Evolutionary conservation across 2,113 vertebrate genomes (phyloP).

Genomic region (Gnathonemus echidnorhynchus): DNA sequence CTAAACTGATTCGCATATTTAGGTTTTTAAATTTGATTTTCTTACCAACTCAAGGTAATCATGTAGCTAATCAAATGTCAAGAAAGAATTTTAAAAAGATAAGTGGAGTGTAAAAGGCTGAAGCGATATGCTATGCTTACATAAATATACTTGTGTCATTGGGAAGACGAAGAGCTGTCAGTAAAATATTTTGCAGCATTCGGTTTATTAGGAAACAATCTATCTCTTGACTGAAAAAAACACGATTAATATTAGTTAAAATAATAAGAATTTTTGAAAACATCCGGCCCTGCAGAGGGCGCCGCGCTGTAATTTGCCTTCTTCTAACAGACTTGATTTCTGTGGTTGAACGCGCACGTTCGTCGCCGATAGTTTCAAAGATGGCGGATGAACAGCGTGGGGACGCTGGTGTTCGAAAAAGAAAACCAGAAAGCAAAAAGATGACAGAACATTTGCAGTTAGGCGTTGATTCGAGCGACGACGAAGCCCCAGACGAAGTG

Average conservation of each 20-base stretch:
- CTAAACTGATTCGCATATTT: neutral
- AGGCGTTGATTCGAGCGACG: conserved; percentile 41
- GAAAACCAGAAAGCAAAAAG: neutral
- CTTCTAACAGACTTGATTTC: neutral
- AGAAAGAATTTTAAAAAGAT: neutral
- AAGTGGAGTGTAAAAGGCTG: neutral
- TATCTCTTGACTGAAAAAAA: neutral
- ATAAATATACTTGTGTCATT: neutral
- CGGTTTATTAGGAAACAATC: neutral
- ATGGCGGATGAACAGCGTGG: conserved; percentile 52
- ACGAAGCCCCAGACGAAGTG: conserved; percentile 57
- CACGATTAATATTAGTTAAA: neutral
- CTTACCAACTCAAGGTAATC: neutral
- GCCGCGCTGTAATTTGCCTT: neutral
- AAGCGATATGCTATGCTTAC: neutral
- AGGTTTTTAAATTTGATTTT: neutral
- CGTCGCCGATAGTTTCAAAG: conserved; percentile 18
- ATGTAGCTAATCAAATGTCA: neutral
- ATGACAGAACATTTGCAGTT: neutral
- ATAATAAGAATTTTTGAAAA: neutral
- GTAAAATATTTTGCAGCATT: neutral
- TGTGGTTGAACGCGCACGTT: neutral
- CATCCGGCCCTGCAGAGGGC: neutral
- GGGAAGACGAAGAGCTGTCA: neutral
- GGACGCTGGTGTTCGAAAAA: neutral